phyloP scores from a whole-genome alignment of 2,888 invertebrate species.

The Ectemnius lituratus region DNA sequence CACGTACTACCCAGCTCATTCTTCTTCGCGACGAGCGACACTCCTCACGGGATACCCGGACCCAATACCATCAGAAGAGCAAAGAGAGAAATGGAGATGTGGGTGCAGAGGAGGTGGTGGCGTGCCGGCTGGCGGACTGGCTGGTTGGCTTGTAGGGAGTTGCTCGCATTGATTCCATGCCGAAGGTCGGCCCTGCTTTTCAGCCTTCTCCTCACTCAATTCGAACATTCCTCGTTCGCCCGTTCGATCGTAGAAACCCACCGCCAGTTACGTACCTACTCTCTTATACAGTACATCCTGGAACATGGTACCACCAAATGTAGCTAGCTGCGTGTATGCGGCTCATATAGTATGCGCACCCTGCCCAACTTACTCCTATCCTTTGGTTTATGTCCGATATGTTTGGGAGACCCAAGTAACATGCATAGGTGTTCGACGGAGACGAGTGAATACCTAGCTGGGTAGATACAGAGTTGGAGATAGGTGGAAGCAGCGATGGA shows the following conservation, averaged over 20 bases:
- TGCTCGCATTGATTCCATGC: conserved; percentile 59
- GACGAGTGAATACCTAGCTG: no score
- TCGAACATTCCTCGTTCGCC: conserved; percentile 14
- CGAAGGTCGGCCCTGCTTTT: conserved; percentile 45
- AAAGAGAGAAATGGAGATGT: neutral
- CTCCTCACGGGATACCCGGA: neutral
- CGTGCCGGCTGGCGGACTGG: conserved; percentile 19
- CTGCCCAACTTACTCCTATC: neutral
- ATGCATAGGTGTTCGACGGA: neutral
- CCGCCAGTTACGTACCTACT: conserved; percentile 31
- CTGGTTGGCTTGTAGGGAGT: conserved; percentile 29
- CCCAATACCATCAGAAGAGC: neutral
- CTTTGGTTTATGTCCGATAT: no score
- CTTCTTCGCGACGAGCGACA: conserved; percentile 10
- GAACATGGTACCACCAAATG: conserved; percentile 34
- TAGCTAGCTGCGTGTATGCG: conserved; percentile 31
- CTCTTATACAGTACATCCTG: conserved; percentile 23
- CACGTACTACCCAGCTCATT: conserved; percentile 31
- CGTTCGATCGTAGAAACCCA: conserved; percentile 9
- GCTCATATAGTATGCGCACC: neutral
- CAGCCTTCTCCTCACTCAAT: conserved; percentile 22
- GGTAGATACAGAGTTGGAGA: neutral
- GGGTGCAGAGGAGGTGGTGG: conserved; percentile 20
- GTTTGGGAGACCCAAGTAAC: neutral
- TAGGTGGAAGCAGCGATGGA: conserved; percentile 21